Evolutionary conservation across 1,140 invertebrate species (phyloP).

Genomic region (Cydia amplana): DNA sequence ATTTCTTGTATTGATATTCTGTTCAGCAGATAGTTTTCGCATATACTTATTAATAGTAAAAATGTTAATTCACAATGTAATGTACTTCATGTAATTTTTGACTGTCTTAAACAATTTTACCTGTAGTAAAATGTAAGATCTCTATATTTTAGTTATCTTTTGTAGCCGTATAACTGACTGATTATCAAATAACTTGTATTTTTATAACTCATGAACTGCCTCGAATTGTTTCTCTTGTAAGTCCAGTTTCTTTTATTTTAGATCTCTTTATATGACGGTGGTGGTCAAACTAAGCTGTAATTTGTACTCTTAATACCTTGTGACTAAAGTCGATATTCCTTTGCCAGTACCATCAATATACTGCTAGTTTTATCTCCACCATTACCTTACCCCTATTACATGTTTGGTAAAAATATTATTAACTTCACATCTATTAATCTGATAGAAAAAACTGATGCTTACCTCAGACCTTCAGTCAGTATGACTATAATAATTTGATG

Average conservation of each 20-base stretch:
- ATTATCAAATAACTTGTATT: constrained; percentile 1
- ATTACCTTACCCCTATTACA: background rate
- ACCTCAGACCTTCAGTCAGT: too few species aligned
- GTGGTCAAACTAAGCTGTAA: background rate
- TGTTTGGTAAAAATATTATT: background rate
- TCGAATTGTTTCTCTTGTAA: background rate
- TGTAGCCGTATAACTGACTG: background rate
- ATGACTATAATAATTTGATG: too few species aligned
- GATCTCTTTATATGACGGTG: background rate
- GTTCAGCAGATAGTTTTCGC: constrained; percentile 4
- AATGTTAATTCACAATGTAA: background rate
- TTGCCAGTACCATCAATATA: background rate
- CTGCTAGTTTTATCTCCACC: background rate
- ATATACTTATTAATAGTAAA: background rate
- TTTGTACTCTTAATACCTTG: background rate
- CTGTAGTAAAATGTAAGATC: background rate
- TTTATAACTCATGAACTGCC: background rate
- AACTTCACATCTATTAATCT: background rate
- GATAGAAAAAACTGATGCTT: background rate
- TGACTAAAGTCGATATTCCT: background rate
- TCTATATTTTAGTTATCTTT: constrained; percentile 9
- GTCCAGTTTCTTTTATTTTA: background rate
- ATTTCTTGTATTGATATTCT: constrained; percentile 4
- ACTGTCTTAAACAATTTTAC: constrained; percentile 2
- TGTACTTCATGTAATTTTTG: constrained; percentile 9